Base-by-base conservation (phyloP, 2,888 invertebrate genomes). In the Tenthredo amoena region DNA sequence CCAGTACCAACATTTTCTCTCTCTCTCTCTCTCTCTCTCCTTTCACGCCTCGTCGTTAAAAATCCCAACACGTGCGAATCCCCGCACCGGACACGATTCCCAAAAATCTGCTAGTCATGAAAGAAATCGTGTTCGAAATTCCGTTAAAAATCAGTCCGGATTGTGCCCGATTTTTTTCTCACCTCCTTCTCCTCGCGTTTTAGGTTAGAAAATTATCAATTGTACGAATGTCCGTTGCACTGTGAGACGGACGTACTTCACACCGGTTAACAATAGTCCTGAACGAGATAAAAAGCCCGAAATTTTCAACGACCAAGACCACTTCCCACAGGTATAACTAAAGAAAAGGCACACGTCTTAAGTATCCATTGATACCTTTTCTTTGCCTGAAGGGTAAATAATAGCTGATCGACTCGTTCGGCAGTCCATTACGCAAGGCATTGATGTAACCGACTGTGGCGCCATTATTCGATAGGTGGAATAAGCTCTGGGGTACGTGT, bases 141-240 rank as follows among this genome's bases (percentile, higher is more conserved):
- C 71, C 71, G 71, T 72, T 72, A 72, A 37, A 71, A 72, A 31
- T 55, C 40, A 40, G 40, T 72, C 43, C 37, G n/a, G 72, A 40
- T 72, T 21, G 21, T 72, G 37, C 12, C 9, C 12, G 47, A 40
- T 26, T 47, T 74, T 74, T 26, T 74, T 47, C 26, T 18, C n/a
- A 26, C n/a, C 18, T 72, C n/a, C 43, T 74, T 37, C 15, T 26
- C 10, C 40, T 12, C 47, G 15, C 12, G 15, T 47, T 4, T 12
- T 47, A 43, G 10, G 12, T 40, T 76, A 1, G 21, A 10, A 62
- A 62, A 62, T 62, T 62, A 62, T 62, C 62, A 62, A 2, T 62
- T 62, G 62, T 62, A 2, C 26, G 62, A 62, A 62, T 62, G 62
- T 55, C n/a, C 55, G 55, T 55, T n/a, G n/a, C 55, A 55, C 55